These are phyloP conservation scores for Empidonax traillii DNA, from an alignment of 2,113 vertebrate genomes.

Conservation along the genomic window DNA sequence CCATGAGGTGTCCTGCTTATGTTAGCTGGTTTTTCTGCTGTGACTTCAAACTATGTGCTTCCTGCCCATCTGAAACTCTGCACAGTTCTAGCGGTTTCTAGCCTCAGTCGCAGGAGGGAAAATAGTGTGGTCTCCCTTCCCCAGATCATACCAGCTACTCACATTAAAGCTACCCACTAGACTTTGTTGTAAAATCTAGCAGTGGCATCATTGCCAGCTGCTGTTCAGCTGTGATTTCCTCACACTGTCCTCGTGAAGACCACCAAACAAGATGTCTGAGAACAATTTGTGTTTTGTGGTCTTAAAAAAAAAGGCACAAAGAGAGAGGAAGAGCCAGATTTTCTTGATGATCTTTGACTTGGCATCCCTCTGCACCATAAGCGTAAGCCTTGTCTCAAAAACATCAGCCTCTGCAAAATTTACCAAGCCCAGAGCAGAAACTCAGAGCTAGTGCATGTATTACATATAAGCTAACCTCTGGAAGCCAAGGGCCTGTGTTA, in stretches of 20 bases:
- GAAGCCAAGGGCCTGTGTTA: background rate
- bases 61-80: background rate
- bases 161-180: background rate
- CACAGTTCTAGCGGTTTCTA: background rate
- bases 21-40: background rate
- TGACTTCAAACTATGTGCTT: background rate
- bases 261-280: constrained; percentile 22
- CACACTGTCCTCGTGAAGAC: background rate
- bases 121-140: background rate
- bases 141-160: background rate
- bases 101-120: background rate
- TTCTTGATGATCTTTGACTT: background rate
- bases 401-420: background rate
- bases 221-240: constrained; percentile 25
- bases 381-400: background rate
- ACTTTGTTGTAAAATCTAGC: background rate
- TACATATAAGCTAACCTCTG: background rate
- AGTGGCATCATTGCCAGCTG: background rate
- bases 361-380: background rate
- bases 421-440: background rate
- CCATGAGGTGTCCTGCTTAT: background rate
- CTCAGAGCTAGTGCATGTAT: background rate
- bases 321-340: background rate
- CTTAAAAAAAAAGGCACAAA: background rate
- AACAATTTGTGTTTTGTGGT: background rate